phyloP scores from a whole-genome alignment of 2,797 vertebrate species.

The Sebastes goodei region DNA sequence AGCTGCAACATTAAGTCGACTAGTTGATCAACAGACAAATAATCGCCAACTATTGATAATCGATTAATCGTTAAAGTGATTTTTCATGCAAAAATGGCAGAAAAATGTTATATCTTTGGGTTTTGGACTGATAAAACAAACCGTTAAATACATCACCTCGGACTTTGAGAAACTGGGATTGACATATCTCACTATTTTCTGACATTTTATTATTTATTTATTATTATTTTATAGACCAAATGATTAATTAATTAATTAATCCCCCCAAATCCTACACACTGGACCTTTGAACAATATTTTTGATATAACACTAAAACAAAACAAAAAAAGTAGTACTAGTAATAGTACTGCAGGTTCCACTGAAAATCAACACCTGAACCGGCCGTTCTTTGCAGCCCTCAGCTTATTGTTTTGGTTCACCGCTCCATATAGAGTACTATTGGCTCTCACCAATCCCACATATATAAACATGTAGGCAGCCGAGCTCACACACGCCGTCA shows the following conservation, averaged over 20 bases:
- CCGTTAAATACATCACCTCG: too few species aligned
- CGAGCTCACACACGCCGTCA: neutral
- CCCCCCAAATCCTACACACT: neutral
- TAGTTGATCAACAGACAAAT: too few species aligned
- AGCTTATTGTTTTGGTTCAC: slow-evolving; percentile 8
- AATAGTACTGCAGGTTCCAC: neutral
- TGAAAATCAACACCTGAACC: neutral
- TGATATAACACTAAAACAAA: neutral
- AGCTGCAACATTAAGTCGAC: too few species aligned
- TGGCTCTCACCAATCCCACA: neutral
- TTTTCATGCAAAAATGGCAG: too few species aligned
- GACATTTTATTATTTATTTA: neutral
- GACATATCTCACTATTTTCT: neutral
- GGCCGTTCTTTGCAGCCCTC: neutral
- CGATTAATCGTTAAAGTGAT: too few species aligned
- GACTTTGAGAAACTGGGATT: neutral
- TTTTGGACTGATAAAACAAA: neutral
- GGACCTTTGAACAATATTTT: neutral
- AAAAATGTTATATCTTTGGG: too few species aligned
- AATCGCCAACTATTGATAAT: too few species aligned
- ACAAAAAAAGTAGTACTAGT: neutral
- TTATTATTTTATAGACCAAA: neutral
- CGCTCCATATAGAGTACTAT: neutral
- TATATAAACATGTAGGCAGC: neutral
- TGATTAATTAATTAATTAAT: neutral